Base-by-base conservation (phyloP, 92 coral and sea anemone genomes). In the Porites lobata region DNA sequence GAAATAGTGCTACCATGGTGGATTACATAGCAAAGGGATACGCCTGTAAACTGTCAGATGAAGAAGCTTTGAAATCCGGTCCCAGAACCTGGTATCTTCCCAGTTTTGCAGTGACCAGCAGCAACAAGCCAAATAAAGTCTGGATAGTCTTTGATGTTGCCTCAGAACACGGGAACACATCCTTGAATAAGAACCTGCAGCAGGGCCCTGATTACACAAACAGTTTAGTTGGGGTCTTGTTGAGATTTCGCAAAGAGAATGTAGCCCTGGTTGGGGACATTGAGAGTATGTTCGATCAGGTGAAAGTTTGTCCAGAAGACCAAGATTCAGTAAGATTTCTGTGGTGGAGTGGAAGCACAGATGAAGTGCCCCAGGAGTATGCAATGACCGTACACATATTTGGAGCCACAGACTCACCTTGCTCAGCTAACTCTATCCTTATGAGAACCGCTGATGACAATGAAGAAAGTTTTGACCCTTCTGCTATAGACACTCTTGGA, bases 121-220 rank as follows among this genome's bases (percentile, higher is more conserved):
- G 78, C 12, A 93, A 90, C 78, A 93, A 93, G 67, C 91, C 94
- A 1, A 88, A 89, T 15, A 93, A 90, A 59, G 90, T 90, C 4
- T 72, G 92, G 17, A 85, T 93, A 11, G 93, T 93, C 38, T 91
- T 91, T 69, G 93, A 91, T 29, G 94, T 93, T 8, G 94, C 96
- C 8, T 89, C 96, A 53, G 87, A 94, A 26, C 2, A 1, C 29
- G 70, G 68, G 21, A 91, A 83, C 10, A 91, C 94, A 4, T 89
- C 94, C 10, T 90, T 91, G 19, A 94, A 94, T 76, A 87, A 88
- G 78, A 67, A 84, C 73, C 94, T 90, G 59, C 29, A 91, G 43
- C 93, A 91, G 82, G 96, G 93, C 7, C 94, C 96, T 7, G 91
- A 90, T 81, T 57, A 75, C 51, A 86, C 19, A 9, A 94, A 91